Evolutionary conservation across 2,888 invertebrate species (phyloP).

Genomic region (Philereme transversata): DNA sequence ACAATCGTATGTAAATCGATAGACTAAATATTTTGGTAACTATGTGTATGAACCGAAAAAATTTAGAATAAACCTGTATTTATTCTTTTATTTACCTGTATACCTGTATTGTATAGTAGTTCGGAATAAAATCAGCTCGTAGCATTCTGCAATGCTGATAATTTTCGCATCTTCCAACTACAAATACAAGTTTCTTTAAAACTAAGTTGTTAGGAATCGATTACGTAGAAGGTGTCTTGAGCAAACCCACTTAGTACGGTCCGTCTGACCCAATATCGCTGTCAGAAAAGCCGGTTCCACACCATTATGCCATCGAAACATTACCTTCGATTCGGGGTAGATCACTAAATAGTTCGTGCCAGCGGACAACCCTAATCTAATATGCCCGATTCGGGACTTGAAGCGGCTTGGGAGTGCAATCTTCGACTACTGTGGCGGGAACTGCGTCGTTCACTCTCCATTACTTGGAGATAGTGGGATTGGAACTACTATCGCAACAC

Average conservation of each 20-base stretch:
- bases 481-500: constrained; percentile 38
- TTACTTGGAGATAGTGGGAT: constrained; percentile 43
- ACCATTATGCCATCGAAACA: constrained; percentile 39
- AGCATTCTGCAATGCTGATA: neutral
- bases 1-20: constrained; percentile 7
- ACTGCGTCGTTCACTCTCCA: constrained; percentile 54
- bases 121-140: too few species aligned
- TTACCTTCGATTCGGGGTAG: constrained; percentile 54
- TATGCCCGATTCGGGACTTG: constrained; percentile 60
- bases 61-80: too few species aligned
- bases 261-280: constrained; percentile 4
- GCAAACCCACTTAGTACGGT: neutral
- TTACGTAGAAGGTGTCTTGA: constrained; percentile 5
- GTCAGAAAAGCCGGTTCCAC: constrained; percentile 41
- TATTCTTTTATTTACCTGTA: too few species aligned
- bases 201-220: neutral
- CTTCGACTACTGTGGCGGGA: constrained; percentile 57
- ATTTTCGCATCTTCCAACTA: neutral
- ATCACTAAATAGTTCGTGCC: constrained; percentile 64
- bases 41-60: too few species aligned
- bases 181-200: neutral
- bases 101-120: too few species aligned
- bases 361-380: constrained; percentile 71
- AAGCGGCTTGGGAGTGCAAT: constrained; percentile 55
- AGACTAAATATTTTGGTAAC: neutral